These are phyloP conservation scores for Sycon ciliatum DNA, from an alignment of 37 sponge, comb jelly and placozoan genomes.

Conservation along the genomic window DNA sequence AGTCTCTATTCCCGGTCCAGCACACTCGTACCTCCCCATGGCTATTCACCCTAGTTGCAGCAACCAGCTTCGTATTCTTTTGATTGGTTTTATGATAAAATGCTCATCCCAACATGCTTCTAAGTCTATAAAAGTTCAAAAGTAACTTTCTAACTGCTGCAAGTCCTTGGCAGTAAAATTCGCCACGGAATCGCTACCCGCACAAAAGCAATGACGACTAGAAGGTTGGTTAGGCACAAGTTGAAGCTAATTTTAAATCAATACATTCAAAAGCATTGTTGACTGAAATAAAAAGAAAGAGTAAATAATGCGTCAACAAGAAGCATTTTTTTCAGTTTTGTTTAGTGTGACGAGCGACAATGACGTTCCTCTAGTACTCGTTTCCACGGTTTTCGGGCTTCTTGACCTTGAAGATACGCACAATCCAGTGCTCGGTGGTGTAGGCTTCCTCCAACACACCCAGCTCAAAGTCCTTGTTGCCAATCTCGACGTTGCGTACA, in stretches of 20 bases:
- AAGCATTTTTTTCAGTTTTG: neutral
- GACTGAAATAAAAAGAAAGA: neutral
- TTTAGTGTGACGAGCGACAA: conserved; percentile 14
- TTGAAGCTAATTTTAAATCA: neutral
- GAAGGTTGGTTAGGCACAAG: neutral
- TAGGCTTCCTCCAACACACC: conserved; percentile 98
- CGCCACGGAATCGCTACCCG: too few species aligned
- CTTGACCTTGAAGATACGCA: conserved; percentile 96
- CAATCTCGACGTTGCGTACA: conserved; percentile 94
- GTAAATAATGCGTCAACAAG: neutral
- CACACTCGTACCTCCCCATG: too few species aligned
- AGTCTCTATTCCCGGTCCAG: too few species aligned
- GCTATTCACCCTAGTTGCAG: too few species aligned
- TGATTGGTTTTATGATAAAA: too few species aligned
- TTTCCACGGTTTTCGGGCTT: conserved; percentile 79
- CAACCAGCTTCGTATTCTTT: too few species aligned
- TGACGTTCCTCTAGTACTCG: neutral
- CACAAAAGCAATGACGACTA: neutral
- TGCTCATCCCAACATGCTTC: too few species aligned
- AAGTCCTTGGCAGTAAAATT: too few species aligned
- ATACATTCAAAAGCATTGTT: too few species aligned
- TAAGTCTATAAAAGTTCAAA: too few species aligned
- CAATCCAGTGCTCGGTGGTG: conserved; percentile 99
- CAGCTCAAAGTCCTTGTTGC: conserved; percentile 96
- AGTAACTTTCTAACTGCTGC: too few species aligned